Evolutionary conservation across 2,113 vertebrate species (phyloP).

Genomic region (Ptilonorhynchus violaceus): DNA sequence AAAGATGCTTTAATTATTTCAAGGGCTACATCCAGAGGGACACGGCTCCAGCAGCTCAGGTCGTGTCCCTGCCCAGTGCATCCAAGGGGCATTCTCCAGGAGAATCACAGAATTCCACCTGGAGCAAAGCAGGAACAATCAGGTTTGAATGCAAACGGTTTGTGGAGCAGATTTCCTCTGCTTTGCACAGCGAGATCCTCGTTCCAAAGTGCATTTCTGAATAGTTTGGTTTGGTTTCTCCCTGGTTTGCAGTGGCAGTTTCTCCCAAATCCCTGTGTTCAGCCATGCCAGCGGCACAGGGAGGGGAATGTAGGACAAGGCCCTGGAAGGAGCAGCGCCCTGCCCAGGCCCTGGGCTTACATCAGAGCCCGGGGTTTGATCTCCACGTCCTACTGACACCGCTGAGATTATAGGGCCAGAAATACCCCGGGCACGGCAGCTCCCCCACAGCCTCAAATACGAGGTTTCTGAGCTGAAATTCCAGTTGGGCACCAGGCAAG

Average conservation of each 20-base stretch:
- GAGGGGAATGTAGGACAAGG: too few species aligned
- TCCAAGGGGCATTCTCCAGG: too few species aligned
- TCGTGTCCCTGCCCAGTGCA: rapidly evolving
- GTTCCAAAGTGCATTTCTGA: too few species aligned
- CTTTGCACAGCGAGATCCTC: too few species aligned
- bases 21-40: neutral
- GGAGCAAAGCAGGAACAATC: too few species aligned
- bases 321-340: too few species aligned
- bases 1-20: neutral
- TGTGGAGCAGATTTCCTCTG: neutral
- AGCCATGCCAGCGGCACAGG: too few species aligned
- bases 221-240: too few species aligned
- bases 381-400: neutral
- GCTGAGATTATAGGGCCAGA: neutral
- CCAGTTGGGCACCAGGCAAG: neutral
- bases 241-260: too few species aligned
- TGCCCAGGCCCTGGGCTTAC: neutral
- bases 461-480: neutral
- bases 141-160: neutral
- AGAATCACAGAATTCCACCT: too few species aligned
- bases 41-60: neutral
- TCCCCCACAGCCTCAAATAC: neutral
- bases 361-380: neutral
- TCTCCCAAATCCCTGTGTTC: too few species aligned
- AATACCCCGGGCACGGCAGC: neutral